Conservation (phyloP, 2,888 invertebrate genomes). For the Diarsia brunnea region DNA sequence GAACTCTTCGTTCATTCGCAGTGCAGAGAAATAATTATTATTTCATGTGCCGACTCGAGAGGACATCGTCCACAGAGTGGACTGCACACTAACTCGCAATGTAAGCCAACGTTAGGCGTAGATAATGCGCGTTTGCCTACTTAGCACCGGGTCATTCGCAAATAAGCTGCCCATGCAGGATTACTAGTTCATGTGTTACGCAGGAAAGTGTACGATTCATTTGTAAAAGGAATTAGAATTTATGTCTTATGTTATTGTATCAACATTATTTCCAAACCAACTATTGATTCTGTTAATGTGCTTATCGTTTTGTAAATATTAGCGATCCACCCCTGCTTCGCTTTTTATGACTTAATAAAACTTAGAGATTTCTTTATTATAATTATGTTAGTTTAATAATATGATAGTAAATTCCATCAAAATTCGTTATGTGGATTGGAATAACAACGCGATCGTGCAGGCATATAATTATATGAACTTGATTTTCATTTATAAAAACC, state of each 20-base stretch:
- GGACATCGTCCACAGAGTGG: constrained; percentile 62
- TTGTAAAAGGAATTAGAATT: neutral
- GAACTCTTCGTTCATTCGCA: constrained; percentile 46
- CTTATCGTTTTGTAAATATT: neutral
- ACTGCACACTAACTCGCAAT: constrained; percentile 49
- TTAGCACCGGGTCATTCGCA: constrained; percentile 25
- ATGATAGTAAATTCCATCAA: too few relatives aligned
- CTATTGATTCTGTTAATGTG: neutral
- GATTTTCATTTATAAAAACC: too few relatives aligned
- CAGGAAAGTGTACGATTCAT: neutral
- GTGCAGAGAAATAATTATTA: constrained; percentile 69
- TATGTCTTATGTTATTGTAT: neutral
- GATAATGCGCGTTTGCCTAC: constrained; percentile 38
- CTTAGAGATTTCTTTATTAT: too few relatives aligned
- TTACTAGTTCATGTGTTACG: constrained; percentile 10
- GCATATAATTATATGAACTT: too few relatives aligned
- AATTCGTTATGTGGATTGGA: too few relatives aligned
- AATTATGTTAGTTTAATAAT: too few relatives aligned
- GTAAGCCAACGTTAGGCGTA: constrained; percentile 39
- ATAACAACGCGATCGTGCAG: too few relatives aligned
- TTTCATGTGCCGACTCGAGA: constrained; percentile 66
- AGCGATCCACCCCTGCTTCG: too few relatives aligned
- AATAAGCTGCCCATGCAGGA: constrained; percentile 22
- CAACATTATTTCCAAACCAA: neutral
- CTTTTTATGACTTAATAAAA: too few relatives aligned